Evolutionary conservation across 1,140 invertebrate genomes (phyloP), one percentile per base, ranked within the genome.

Genomic region (Drosophila teissieri): DNA sequence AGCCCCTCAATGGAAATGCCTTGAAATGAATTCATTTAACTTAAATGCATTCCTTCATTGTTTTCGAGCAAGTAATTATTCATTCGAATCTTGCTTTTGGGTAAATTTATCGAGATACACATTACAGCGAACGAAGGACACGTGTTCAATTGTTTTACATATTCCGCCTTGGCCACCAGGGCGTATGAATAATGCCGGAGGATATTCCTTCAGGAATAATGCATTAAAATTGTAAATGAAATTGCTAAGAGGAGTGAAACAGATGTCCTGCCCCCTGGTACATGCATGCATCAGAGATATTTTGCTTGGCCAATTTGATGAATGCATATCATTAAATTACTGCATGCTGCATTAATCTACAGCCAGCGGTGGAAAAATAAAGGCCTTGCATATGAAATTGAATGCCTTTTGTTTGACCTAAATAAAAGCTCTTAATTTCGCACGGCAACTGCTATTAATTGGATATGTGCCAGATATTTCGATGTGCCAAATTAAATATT

Each of bases 221-320:
- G 34, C 49, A 49, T 54, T 62, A 73, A 73, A 36, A 37, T 31
- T 73, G n/a, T 46, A 31, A 40, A 73, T 62, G 39, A 54, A 54
- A 40, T 42, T 54, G 42, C 42, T 45, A 36, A 62, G 40, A n/a
- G 37, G 27, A 64, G 60, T 24, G 40, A 42, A 44, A 60, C 46
- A 70, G 48, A 72, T 73, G 69, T 42, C 24, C 46, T 27, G 45
- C 40, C 46, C 42, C 4, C 11, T 46, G 46, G 48, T 34, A 34
- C 19, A 46, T 22, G 31, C 39, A 39, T 44, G 34, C 27, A 46
- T 15, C 12, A 67, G 42, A 53, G 61, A 54, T 31, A 45, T 67
- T 34, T n/a, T 37, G 19, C 22, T 61, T 34, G 36, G 17, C 48
- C 37, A 27, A 49, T 51, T 49, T 31, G 54, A 52, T 55, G 27